Conservation (phyloP, 2,797 vertebrate genomes). For the Decapterus maruadsi region DNA sequence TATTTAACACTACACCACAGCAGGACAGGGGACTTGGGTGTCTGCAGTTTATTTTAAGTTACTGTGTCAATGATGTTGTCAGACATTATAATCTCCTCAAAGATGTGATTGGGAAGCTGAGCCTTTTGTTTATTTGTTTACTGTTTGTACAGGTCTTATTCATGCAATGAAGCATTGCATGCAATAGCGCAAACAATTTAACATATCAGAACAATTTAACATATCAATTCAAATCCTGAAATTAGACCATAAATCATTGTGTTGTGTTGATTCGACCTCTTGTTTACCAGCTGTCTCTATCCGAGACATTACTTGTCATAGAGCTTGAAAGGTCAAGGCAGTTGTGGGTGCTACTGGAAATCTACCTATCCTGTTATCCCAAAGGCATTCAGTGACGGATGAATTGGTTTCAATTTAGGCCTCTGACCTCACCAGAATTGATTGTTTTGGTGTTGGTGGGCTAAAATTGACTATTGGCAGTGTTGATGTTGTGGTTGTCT, state of each 20-base stretch:
- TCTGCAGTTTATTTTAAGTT: conserved; percentile 7
- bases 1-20: neutral
- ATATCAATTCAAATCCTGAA: neutral
- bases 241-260: neutral
- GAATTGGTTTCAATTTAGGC: conserved; percentile 45
- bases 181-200: neutral
- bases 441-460: conserved; percentile 54
- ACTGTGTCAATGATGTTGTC: neutral
- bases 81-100: neutral
- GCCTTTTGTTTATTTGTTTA: neutral
- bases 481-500: conserved; percentile 63
- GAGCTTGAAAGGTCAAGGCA: conserved; percentile 34
- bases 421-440: conserved; percentile 61
- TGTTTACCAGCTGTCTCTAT: neutral
- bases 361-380: conserved; percentile 10
- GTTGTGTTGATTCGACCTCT: neutral
- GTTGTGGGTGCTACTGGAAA: conserved; percentile 13
- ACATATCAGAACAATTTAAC: neutral
- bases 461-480: conserved; percentile 44
- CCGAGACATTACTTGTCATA: conserved; percentile 10
- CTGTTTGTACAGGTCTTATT: neutral
- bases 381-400: conserved; percentile 7
- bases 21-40: neutral
- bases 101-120: neutral
- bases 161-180: neutral